Evolutionary conservation across 2,113 vertebrate genomes (phyloP), one percentile per base, ranked within the genome.

Genomic region (Variabilichromis moorii): DNA sequence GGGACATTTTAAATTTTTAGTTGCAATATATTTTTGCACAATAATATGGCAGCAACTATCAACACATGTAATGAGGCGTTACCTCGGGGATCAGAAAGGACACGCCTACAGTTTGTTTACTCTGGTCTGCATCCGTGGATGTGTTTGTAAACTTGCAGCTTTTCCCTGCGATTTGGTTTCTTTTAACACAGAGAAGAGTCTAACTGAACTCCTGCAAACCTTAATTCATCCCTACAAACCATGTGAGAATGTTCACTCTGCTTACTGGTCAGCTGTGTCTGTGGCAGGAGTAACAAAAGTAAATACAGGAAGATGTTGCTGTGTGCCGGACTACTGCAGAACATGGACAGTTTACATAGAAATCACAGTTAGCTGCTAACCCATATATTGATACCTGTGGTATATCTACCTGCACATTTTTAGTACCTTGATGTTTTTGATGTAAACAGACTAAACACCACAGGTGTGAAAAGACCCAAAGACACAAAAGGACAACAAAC

Each of bases 291-390:
- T 61, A 1, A 19, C 28, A 61, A 3, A 19, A 3, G 57, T 33
- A 3, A 19, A 61, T 2, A 61, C 57, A 61, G 28, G 57, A 0
- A 61, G 57, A 61, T 33, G 26, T 17, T 61, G 57, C 1, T 61
- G 16, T 33, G 16, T 61, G 28, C 55, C 0, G 28, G 57, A 1
- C 9, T 1, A 19, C 9, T 61, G 57, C 1, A 33, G 16, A 61
- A 61, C 57, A 17, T 17, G 57, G 57, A 61, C 26, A 61, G 5
- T 17, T 61, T 33, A 61, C 26, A 59, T 17, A 9, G 24, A 59
- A 28, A 28, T 57, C 24, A 21, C n/a, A n/a, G 51, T 21, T 54
- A 11, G n/a, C 0, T 54, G 10, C 51, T 11, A 21, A 21, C 51
- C n/a, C n/a, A 7, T 12, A 21, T 6, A 54, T 51, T n/a, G 3